Evolutionary conservation across 2,113 vertebrate species (phyloP).

Genomic region (Amphiprion percula): DNA sequence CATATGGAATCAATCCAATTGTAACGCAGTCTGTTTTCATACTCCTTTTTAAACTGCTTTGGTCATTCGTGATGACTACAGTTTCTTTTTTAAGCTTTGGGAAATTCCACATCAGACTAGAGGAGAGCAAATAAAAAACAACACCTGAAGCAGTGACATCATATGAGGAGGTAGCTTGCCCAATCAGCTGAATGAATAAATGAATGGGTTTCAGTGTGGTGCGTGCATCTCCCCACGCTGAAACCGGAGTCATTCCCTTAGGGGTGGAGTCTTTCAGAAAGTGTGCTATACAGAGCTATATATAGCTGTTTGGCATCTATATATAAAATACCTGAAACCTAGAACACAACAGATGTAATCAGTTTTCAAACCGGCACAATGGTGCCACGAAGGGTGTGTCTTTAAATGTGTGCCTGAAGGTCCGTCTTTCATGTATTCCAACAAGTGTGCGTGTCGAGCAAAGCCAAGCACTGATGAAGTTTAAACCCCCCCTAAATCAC

Average conservation of each 20-base stretch:
- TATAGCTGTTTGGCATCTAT: slow-evolving; percentile 38
- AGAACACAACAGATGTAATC: slow-evolving; percentile 32
- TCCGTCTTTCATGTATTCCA: not conserved
- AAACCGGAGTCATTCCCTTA: slow-evolving; percentile 41
- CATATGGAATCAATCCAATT: not conserved
- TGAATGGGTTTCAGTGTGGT: slow-evolving; percentile 43
- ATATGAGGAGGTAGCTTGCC: slow-evolving; percentile 54
- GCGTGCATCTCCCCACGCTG: slow-evolving; percentile 19
- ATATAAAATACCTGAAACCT: slow-evolving; percentile 18
- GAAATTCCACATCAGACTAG: slow-evolving; percentile 34
- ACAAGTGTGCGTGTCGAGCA: not conserved
- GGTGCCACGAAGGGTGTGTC: slow-evolving; percentile 2
- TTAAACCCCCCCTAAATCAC: slow-evolving; percentile 33
- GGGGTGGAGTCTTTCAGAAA: slow-evolving; percentile 49
- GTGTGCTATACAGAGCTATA: slow-evolving; percentile 13
- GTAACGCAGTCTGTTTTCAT: slow-evolving; percentile 9
- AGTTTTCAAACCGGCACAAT: not conserved
- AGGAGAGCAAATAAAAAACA: slow-evolving; percentile 49
- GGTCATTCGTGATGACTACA: slow-evolving; percentile 36
- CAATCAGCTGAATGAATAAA: slow-evolving; percentile 56
- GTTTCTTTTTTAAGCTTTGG: slow-evolving; percentile 35
- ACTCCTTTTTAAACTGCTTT: slow-evolving; percentile 1
- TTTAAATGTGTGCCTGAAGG: not conserved
- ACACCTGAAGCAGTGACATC: slow-evolving; percentile 67
- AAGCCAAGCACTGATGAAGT: slow-evolving; percentile 40